Conservation (phyloP, 2,113 vertebrate species). For the Catharus bicknelli region DNA sequence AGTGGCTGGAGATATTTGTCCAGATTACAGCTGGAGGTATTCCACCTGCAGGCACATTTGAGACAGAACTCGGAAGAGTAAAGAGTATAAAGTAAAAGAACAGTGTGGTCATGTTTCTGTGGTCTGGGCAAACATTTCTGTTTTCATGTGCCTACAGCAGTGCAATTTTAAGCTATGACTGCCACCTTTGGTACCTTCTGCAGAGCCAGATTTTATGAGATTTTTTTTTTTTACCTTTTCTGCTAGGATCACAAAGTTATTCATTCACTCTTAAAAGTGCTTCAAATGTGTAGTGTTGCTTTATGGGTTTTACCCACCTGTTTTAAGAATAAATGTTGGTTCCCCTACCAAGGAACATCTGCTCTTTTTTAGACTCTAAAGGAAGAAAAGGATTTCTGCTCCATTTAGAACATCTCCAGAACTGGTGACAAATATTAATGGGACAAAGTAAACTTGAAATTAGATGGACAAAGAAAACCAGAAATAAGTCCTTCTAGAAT, state of each 20-base stretch:
- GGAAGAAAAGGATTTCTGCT: neutral
- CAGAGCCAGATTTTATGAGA: neutral
- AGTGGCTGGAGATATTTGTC: neutral
- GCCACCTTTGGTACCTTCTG: neutral
- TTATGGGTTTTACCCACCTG: neutral
- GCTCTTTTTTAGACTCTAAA: neutral
- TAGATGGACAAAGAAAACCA: neutral
- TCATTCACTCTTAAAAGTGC: neutral
- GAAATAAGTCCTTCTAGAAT: neutral
- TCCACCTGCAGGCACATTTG: neutral
- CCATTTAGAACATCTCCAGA: neutral
- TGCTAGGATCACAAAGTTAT: neutral
- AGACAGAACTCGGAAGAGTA: neutral
- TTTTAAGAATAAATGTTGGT: neutral
- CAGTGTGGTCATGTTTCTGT: neutral
- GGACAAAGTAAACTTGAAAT: neutral
- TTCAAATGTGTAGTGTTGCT: neutral
- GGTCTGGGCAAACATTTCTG: neutral
- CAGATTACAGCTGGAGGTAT: neutral
- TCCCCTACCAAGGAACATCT: neutral
- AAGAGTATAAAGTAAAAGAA: neutral
- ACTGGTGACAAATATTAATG: neutral
- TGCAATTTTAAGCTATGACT: neutral
- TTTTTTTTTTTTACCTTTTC: neutral
- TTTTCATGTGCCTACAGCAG: neutral